Conservation (phyloP, 2,113 vertebrate genomes). For the Tamias sibiricus region DNA sequence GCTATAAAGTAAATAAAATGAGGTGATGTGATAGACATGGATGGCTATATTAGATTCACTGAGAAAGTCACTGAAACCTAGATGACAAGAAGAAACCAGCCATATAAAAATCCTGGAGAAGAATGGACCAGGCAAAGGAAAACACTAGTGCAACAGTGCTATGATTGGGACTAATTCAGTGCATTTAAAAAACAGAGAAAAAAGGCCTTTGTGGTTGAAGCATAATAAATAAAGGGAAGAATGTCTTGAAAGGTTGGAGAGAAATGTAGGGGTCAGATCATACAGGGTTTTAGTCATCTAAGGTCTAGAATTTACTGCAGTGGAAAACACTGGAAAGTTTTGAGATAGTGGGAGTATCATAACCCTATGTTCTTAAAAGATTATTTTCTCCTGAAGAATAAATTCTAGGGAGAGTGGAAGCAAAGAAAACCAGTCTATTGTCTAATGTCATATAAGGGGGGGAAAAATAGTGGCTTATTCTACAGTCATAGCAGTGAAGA, state of each 20-base stretch:
- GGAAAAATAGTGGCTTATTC: not conserved
- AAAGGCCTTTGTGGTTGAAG: not conserved
- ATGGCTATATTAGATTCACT: not conserved
- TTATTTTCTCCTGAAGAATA: not conserved
- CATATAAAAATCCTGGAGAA: not conserved
- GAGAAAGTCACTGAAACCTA: not conserved
- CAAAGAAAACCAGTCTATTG: not conserved
- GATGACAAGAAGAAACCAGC: not conserved
- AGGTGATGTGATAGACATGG: not conserved
- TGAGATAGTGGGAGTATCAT: not conserved
- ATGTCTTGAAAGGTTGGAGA: not conserved
- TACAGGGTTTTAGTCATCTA: not conserved
- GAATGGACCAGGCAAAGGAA: not conserved
- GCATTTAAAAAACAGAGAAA: not conserved
- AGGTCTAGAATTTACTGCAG: not conserved
- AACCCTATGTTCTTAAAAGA: not conserved
- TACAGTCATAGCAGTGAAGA: not conserved
- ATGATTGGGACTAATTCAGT: slow-evolving; percentile 1
- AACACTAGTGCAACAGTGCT: not conserved
- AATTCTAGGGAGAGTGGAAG: not conserved
- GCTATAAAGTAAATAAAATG: not conserved
- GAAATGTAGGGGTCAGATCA: not conserved
- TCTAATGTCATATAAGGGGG: not conserved
- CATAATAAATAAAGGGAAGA: not conserved
- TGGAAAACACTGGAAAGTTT: not conserved